A percentile compares a stretch with the other conserved stretches of the same genome.
Conservation (phyloP, 64 coral and sea anemone species). For the Actinia tenebrosa region DNA sequence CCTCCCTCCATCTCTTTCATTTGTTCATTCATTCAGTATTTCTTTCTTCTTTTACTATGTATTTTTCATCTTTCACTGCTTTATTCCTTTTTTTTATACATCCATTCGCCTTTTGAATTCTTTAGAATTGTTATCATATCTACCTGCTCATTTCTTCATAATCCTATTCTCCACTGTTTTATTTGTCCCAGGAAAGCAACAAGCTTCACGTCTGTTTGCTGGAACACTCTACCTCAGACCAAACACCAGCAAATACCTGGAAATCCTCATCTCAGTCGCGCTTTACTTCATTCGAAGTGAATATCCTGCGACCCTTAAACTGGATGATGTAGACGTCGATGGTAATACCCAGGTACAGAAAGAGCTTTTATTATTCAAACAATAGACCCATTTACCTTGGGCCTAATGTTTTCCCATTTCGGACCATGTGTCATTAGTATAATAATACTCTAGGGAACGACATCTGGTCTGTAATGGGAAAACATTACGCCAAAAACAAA, state of each 20-base stretch:
- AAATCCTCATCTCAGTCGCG: slow-evolving; percentile 80
- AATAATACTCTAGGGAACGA: too few relatives aligned
- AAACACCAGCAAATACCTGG: slow-evolving; percentile 95
- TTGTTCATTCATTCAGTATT: too few relatives aligned
- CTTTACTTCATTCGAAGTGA: slow-evolving; percentile 97
- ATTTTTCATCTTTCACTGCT: neutral
- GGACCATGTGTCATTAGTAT: neutral
- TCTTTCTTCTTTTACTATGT: too few relatives aligned
- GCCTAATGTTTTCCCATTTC: neutral
- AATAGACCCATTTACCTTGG: neutral
- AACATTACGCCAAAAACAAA: too few relatives aligned
- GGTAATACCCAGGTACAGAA: slow-evolving; percentile 71
- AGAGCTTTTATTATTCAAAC: too few relatives aligned
- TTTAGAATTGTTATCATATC: too few relatives aligned
- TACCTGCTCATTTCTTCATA: neutral
- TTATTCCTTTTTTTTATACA: neutral
- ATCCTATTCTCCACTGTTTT: neutral
- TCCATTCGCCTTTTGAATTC: neutral
- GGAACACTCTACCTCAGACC: slow-evolving; percentile 87
- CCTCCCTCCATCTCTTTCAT: too few relatives aligned
- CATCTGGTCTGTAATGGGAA: too few relatives aligned
- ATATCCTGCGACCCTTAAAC: slow-evolving; percentile 45
- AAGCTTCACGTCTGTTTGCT: slow-evolving; percentile 48
- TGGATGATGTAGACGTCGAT: slow-evolving; percentile 49
- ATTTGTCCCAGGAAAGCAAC: neutral